phyloP scores from a whole-genome alignment of 2,797 vertebrate species.

The Acanthornis magna region DNA sequence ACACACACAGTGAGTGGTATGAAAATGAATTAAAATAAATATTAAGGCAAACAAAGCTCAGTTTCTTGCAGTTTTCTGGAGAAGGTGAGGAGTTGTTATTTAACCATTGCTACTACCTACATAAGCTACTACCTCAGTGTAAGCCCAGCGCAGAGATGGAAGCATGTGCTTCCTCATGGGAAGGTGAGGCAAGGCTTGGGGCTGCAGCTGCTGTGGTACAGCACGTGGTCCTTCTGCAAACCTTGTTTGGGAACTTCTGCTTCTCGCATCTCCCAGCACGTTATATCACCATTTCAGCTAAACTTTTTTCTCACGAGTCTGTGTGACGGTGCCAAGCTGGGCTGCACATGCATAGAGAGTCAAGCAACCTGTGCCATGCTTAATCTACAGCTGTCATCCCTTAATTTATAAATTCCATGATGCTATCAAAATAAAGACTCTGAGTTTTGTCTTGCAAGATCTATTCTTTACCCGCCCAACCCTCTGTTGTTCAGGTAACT shows the following conservation, averaged over 20 bases:
- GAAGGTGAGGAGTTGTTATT: background rate
- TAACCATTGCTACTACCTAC: background rate
- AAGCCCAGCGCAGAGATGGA: background rate
- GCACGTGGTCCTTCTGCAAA: background rate
- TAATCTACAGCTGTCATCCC: slow-evolving; percentile 30
- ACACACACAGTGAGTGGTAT: background rate
- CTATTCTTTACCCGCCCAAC: background rate
- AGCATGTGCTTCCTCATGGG: fast-evolving
- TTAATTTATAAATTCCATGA: slow-evolving; percentile 47
- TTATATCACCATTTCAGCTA: background rate
- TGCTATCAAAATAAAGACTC: slow-evolving; percentile 46
- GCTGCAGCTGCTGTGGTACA: background rate
- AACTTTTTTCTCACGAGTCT: background rate
- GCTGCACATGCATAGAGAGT: background rate
- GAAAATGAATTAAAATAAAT: background rate
- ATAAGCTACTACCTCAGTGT: background rate
- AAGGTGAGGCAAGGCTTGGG: background rate
- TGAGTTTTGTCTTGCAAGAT: slow-evolving; percentile 37
- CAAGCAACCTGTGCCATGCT: background rate
- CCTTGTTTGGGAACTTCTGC: background rate
- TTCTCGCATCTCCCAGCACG: background rate
- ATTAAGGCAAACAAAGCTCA: background rate
- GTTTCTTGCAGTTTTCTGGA: background rate
- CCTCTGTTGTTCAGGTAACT: background rate
- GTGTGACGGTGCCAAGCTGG: background rate